Evolutionary conservation across 1,140 invertebrate genomes (phyloP).

Genomic region (Mizuhopecten yessoensis): DNA sequence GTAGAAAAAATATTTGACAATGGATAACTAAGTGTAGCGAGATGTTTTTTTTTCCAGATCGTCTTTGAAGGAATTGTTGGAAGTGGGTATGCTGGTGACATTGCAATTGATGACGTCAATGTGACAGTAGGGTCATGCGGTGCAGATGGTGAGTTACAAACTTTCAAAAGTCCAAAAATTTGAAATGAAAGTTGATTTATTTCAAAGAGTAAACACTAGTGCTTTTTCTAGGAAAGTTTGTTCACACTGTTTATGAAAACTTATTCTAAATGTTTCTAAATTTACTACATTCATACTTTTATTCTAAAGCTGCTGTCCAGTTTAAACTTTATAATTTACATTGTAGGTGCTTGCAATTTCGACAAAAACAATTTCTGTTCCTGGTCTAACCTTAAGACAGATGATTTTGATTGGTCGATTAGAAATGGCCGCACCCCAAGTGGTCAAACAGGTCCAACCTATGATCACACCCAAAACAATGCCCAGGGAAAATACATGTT

Average conservation of each 20-base stretch:
- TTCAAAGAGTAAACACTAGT: no score
- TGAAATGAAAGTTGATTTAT: no score
- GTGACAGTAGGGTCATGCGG: slow-evolving; percentile 68
- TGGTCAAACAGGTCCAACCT: slow-evolving; percentile 88
- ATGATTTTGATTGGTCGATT: slow-evolving; percentile 77
- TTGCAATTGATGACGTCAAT: slow-evolving; percentile 79
- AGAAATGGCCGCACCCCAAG: slow-evolving; percentile 78
- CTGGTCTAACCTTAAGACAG: slow-evolving; percentile 71
- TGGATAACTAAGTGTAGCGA: no score
- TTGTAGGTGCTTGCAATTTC: slow-evolving; percentile 74
- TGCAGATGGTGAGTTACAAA: slow-evolving; percentile 50
- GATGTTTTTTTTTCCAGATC: slow-evolving; percentile 61
- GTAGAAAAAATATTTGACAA: no score
- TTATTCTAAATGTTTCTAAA: background rate
- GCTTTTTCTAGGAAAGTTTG: no score
- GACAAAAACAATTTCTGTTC: slow-evolving; percentile 73
- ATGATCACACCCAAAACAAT: slow-evolving; percentile 87
- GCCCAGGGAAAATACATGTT: slow-evolving; percentile 71
- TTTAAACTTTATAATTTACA: background rate
- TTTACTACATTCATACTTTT: no score
- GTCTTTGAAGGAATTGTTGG: slow-evolving; percentile 68
- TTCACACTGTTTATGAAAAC: no score
- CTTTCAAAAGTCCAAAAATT: no score
- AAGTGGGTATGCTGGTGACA: slow-evolving; percentile 72
- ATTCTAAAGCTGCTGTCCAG: background rate